Percentiles rank a stretch among this genome's conserved stretches.
phyloP scores from a whole-genome alignment of 2,888 invertebrate genomes.

The Therioaphis trifolii region DNA sequence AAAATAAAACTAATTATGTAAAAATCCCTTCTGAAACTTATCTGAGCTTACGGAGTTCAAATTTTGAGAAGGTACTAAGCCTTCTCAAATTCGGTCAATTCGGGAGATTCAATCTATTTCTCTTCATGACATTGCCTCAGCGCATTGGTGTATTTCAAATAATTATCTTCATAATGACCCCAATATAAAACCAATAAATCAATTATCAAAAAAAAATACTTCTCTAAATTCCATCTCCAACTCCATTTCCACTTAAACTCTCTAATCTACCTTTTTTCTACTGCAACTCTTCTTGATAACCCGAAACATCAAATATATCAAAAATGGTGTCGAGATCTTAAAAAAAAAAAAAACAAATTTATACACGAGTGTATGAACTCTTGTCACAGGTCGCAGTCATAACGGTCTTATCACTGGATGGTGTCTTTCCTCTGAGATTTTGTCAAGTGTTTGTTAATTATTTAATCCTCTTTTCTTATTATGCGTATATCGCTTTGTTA shows the following conservation, averaged over 20 bases:
- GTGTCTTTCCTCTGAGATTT: neutral
- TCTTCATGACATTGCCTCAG: neutral
- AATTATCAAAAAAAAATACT: neutral
- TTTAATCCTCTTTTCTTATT: too few species aligned
- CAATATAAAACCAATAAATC: too few species aligned
- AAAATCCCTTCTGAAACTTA: neutral
- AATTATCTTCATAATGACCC: too few species aligned
- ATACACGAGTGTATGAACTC: too few species aligned
- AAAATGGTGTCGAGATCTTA: neutral
- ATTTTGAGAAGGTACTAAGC: neutral
- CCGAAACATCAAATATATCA: neutral
- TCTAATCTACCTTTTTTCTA: neutral
- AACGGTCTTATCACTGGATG: neutral
- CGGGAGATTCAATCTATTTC: neutral
- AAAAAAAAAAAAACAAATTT: too few species aligned
- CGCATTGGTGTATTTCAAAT: too few species aligned
- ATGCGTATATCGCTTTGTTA: too few species aligned
- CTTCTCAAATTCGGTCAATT: neutral
- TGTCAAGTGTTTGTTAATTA: too few species aligned
- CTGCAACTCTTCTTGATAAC: neutral
- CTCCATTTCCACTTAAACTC: neutral
- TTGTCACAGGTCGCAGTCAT: too few species aligned
- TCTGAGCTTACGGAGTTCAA: too few species aligned
- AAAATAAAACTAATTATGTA: neutral
- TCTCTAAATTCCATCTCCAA: neutral